Conservation (phyloP, 53 echinoderm and acorn worm genomes). For the Henricia sp. region DNA sequence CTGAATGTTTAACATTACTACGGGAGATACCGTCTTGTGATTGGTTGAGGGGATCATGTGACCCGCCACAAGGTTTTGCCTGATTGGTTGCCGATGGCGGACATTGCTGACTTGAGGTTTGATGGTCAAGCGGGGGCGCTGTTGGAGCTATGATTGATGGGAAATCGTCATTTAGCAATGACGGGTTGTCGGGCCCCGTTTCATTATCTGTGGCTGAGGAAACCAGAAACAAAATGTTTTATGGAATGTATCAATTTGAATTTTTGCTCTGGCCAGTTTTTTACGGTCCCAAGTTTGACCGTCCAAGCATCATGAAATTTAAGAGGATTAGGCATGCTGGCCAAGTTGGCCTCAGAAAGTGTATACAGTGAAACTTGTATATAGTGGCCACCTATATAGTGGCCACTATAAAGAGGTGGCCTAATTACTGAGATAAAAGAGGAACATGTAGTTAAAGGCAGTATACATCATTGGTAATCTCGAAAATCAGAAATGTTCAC, state of each 20-base stretch:
- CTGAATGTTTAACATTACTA: constrained; percentile 79
- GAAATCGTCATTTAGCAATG: constrained; percentile 16
- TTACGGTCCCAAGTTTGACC: background rate
- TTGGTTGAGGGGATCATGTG: constrained; percentile 62
- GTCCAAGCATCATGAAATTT: no score
- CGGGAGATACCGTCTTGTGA: constrained; percentile 70
- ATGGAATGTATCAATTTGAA: background rate
- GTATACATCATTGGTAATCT: no score
- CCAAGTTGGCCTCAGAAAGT: no score
- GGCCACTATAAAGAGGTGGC: no score
- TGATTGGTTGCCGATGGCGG: constrained; percentile 39
- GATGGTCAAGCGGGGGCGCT: constrained; percentile 39
- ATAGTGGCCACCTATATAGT: no score
- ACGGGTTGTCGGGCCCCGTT: constrained; percentile 19
- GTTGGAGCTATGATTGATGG: constrained; percentile 27
- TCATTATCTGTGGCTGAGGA: constrained; percentile 36
- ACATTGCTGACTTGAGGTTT: constrained; percentile 36
- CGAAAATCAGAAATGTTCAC: no score
- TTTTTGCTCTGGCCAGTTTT: background rate
- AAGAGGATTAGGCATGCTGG: no score
- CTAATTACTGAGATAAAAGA: no score
- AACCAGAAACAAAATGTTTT: background rate
- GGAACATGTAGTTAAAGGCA: no score
- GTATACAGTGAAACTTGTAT: no score
- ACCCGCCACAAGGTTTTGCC: constrained; percentile 15